A percentile compares a stretch with the other conserved stretches of the same genome.
phyloP scores from a whole-genome alignment of 2,113 vertebrate species.

The Elachura formosa region DNA sequence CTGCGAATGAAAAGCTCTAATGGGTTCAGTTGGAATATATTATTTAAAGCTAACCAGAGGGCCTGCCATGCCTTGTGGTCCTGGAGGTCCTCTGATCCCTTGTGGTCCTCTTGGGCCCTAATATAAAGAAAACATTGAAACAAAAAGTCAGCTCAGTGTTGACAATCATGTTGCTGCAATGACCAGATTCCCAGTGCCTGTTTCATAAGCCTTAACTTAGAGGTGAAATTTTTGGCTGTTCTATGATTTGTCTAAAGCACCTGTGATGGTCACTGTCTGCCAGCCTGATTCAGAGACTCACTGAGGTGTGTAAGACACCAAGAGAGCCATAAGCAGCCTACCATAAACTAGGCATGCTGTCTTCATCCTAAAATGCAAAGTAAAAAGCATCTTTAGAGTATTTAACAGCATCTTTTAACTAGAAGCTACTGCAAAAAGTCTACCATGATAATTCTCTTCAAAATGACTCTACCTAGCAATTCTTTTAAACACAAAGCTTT shows the following conservation, averaged over 20 bases:
- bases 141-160: background rate
- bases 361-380: background rate
- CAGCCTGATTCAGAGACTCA: background rate
- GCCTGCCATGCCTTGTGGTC: slow-evolving; percentile 50
- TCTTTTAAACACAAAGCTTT: background rate
- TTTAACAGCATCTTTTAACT: background rate
- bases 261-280: background rate
- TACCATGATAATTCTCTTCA: background rate
- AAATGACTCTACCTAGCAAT: background rate
- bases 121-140: background rate
- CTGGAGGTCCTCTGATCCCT: slow-evolving; percentile 54
- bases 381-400: background rate
- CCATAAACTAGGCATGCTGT: background rate
- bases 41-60: slow-evolving; percentile 42
- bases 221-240: background rate
- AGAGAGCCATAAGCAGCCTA: background rate
- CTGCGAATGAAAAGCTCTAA: background rate
- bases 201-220: background rate
- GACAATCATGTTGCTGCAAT: background rate
- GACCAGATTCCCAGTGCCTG: background rate
- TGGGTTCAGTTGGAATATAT: background rate
- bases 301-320: background rate
- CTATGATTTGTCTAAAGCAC: background rate
- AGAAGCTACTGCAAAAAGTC: background rate
- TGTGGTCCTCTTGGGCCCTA: slow-evolving; percentile 60